These are phyloP conservation scores for Drosophila basisetae DNA, from an alignment of 2,888 invertebrate species.

Conservation along the genomic window DNA sequence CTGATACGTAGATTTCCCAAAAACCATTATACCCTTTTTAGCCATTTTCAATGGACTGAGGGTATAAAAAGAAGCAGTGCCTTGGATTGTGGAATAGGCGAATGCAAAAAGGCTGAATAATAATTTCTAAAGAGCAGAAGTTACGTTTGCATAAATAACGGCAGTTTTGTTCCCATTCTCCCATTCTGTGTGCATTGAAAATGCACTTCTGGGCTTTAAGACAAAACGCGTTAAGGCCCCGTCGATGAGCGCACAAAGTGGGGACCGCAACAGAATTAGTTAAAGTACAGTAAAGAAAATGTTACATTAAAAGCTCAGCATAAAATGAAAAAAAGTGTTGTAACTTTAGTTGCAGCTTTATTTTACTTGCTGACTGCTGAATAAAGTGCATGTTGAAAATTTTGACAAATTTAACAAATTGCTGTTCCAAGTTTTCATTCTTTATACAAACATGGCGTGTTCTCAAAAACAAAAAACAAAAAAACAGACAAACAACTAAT, in stretches of 20 bases:
- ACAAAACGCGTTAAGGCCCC: conserved; percentile 41
- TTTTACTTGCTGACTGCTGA: neutral
- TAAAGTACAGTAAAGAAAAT: conserved; percentile 2
- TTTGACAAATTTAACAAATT: conserved; percentile 52
- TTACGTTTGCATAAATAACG: conserved; percentile 78
- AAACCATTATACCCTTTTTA: neutral
- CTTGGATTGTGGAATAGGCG: conserved; percentile 39
- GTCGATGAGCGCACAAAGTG: conserved; percentile 16
- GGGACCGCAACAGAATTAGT: conserved; percentile 9
- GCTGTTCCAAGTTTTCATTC: conserved; percentile 22
- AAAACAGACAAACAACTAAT: conserved; percentile 70
- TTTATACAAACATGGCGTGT: conserved; percentile 37
- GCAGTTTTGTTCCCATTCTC: conserved; percentile 71
- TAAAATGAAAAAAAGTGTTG: conserved; percentile 29
- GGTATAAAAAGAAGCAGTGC: conserved; percentile 14
- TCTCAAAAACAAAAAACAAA: neutral
- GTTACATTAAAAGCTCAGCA: conserved; percentile 4
- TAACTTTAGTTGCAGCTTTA: conserved; percentile 8
- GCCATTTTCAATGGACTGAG: neutral
- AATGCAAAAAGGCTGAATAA: conserved; percentile 61
- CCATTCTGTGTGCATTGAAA: conserved; percentile 68
- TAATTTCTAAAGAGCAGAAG: conserved; percentile 79
- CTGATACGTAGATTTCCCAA: neutral
- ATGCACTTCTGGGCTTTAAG: conserved; percentile 62
- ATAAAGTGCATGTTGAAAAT: conserved; percentile 31